Evolutionary conservation across 2,113 vertebrate genomes (phyloP).

Genomic region (Probosciger aterrimus): DNA sequence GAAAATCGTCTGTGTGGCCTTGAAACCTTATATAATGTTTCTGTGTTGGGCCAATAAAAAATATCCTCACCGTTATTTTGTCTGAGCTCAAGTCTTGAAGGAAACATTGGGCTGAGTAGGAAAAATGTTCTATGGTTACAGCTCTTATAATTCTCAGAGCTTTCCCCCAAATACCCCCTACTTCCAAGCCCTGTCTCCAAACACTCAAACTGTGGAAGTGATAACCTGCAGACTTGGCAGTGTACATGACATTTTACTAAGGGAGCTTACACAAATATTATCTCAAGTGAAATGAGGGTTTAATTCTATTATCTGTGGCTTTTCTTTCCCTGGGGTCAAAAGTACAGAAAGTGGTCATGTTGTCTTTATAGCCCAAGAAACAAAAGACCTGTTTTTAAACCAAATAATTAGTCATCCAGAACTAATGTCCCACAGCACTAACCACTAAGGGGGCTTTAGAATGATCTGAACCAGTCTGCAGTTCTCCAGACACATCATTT

Average conservation of each 20-base stretch:
- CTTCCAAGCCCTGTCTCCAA: conserved; percentile 63
- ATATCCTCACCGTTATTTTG: conserved; percentile 49
- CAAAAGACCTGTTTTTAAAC: conserved; percentile 66
- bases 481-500: conserved; percentile 3
- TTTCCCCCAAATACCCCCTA: conserved; percentile 57
- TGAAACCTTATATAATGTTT: conserved; percentile 64
- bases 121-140: conserved; percentile 57
- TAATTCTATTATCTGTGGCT: conserved; percentile 89
- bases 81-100: conserved; percentile 56
- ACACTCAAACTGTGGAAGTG: conserved; percentile 59
- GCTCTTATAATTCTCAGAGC: conserved; percentile 52
- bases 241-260: conserved; percentile 70
- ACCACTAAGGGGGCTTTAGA: conserved; percentile 16
- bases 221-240: conserved; percentile 73
- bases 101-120: conserved; percentile 39
- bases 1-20: conserved; percentile 46
- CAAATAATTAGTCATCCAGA: conserved; percentile 69
- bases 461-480: neutral
- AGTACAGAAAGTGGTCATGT: conserved; percentile 75
- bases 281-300: conserved; percentile 77
- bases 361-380: conserved; percentile 66
- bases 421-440: conserved; percentile 62
- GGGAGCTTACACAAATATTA: conserved; percentile 86
- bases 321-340: conserved; percentile 79
- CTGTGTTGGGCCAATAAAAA: conserved; percentile 61